Conservation (phyloP, 2,797 vertebrate genomes). For the Myripristis jacobus region DNA sequence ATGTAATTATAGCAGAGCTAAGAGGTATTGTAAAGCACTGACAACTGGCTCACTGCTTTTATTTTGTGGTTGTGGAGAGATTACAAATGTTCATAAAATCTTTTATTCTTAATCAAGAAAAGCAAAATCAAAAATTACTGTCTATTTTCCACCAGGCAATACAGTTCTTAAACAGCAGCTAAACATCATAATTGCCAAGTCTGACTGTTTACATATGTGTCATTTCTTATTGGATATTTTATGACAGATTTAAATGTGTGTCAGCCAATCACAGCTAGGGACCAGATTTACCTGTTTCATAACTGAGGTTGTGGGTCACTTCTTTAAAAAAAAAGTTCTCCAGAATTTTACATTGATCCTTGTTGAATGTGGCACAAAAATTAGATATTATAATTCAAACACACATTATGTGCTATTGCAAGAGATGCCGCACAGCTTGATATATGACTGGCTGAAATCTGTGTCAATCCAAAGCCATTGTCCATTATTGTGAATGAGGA, state of each 20-base stretch:
- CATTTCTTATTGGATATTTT: too few species aligned
- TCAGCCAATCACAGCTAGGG: not conserved
- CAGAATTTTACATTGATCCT: not conserved
- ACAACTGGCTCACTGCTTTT: not conserved
- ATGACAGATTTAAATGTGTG: too few species aligned
- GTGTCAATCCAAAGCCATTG: not conserved
- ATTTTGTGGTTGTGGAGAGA: too few species aligned
- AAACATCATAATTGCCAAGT: not conserved
- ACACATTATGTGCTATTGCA: slow-evolving; percentile 14
- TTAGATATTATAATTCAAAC: not conserved
- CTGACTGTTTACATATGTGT: too few species aligned
- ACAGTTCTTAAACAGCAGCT: not conserved
- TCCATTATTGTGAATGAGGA: not conserved
- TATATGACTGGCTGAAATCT: slow-evolving; percentile 16
- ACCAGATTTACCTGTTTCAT: not conserved
- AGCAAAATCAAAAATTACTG: too few species aligned
- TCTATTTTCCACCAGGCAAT: not conserved
- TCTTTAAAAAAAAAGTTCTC: not conserved
- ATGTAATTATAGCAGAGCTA: slow-evolving; percentile 8
- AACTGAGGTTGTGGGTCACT: slow-evolving; percentile 3
- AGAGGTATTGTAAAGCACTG: not conserved
- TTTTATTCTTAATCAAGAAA: too few species aligned
- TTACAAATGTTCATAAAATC: too few species aligned
- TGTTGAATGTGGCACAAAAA: slow-evolving; percentile 9
- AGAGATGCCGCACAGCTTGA: slow-evolving; percentile 14